Percentiles rank a stretch among this genome's conserved stretches.
phyloP scores from a whole-genome alignment of 2,113 vertebrate species.

The Oryzias curvinotus region DNA sequence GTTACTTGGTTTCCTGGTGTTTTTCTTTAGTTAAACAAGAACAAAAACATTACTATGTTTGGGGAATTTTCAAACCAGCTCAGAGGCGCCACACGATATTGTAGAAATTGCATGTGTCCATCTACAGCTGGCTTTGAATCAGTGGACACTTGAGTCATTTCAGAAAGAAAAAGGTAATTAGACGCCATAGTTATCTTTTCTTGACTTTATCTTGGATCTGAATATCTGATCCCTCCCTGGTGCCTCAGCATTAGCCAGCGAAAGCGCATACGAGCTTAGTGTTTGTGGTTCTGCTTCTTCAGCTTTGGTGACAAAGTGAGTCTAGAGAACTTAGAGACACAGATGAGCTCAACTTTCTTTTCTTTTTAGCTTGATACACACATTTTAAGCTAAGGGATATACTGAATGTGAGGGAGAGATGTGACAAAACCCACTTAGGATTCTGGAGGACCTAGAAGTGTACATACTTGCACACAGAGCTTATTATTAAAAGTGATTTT shows the following conservation, averaged over 20 bases:
- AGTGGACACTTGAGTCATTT: conserved; percentile 21
- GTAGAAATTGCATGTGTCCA: conserved; percentile 53
- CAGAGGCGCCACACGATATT: conserved; percentile 45
- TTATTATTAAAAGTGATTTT: neutral
- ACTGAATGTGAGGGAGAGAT: conserved; percentile 10
- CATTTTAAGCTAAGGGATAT: conserved; percentile 19
- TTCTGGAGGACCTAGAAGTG: conserved; percentile 4
- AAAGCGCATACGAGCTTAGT: conserved; percentile 54
- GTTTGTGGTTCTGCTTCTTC: conserved; percentile 43
- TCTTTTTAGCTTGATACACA: conserved; percentile 25
- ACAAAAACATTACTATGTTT: conserved; percentile 54
- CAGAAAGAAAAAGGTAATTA: conserved; percentile 25
- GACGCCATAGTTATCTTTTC: conserved; percentile 23
- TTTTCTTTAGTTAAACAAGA: conserved; percentile 22
- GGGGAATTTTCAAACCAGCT: conserved; percentile 58
- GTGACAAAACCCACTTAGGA: conserved; percentile 5
- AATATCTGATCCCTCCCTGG: conserved; percentile 38
- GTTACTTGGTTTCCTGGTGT: conserved; percentile 53
- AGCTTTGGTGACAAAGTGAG: conserved; percentile 46
- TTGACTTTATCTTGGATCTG: conserved; percentile 33
- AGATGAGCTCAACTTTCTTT: conserved; percentile 38
- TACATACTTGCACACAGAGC: conserved; percentile 10
- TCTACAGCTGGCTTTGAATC: conserved; percentile 54
- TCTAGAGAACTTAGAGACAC: conserved; percentile 45
- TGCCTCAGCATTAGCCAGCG: conserved; percentile 48